Conservation (phyloP, 2,113 vertebrate species). For the mouse (Mus musculus) region DNA sequence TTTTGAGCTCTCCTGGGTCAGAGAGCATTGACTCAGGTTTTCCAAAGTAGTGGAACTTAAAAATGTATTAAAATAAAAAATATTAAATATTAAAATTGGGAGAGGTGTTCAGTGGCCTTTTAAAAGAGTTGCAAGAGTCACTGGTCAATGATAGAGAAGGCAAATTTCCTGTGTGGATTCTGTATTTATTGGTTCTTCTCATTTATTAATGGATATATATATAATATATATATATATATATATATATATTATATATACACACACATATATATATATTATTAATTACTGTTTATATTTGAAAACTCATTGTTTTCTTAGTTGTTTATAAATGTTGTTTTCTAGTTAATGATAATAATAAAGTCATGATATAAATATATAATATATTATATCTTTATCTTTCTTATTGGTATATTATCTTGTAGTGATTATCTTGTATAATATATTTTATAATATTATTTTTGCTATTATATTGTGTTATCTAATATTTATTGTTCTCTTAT, state of each 20-base stretch:
- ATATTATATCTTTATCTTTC: too few species aligned
- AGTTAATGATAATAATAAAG: neutral
- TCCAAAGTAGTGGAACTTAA: neutral
- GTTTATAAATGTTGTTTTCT: neutral
- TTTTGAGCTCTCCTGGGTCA: neutral
- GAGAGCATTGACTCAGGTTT: neutral
- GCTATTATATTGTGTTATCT: neutral
- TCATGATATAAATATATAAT: neutral
- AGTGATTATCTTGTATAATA: too few species aligned
- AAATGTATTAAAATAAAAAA: slow-evolving; percentile 48
- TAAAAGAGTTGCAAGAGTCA: neutral
- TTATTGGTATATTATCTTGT: too few species aligned
- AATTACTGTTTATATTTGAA: slow-evolving; percentile 21
- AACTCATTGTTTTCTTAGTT: neutral
- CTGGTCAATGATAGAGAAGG: neutral
- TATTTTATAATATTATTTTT: neutral
- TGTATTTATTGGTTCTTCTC: neutral
- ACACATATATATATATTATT: neutral
- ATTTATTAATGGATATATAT: neutral
- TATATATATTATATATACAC: too few species aligned
- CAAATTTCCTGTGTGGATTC: neutral
- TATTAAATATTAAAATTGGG: neutral
- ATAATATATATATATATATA: neutral
- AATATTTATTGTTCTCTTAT: too few species aligned
- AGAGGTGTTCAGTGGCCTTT: neutral